phyloP scores from a whole-genome alignment of 1,140 invertebrate genomes.

The Gonioctena quinquepunctata region DNA sequence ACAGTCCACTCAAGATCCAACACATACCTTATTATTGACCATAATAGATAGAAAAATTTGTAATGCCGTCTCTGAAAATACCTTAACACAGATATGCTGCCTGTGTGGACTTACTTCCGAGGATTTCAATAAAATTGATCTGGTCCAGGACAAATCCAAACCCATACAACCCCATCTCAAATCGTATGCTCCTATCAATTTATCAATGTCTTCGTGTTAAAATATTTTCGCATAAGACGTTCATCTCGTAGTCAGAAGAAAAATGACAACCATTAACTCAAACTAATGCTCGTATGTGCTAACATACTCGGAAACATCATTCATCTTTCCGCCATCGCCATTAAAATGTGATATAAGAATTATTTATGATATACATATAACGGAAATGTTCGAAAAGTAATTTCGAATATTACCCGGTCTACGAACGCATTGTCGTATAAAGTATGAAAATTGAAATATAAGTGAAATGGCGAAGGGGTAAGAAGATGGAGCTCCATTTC shows the following conservation, averaged over 20 bases:
- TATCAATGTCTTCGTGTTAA: neutral
- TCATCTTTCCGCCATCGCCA: conserved; percentile 5
- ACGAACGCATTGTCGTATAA: conserved; percentile 42
- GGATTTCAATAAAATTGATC: too few species aligned
- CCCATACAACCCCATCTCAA: too few species aligned
- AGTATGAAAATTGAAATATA: conserved; percentile 52
- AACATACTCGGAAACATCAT: neutral
- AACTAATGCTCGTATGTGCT: neutral
- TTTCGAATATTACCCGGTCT: conserved; percentile 40
- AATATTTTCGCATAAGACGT: neutral
- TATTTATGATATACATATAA: conserved; percentile 6
- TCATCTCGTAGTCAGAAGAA: neutral
- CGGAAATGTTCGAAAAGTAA: conserved; percentile 36
- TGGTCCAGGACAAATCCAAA: too few species aligned
- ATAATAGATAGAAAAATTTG: too few species aligned
- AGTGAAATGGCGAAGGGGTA: conserved; percentile 41
- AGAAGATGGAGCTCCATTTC: conserved; percentile 47
- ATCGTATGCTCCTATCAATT: too few species aligned
- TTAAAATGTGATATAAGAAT: conserved; percentile 1
- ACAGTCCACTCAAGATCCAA: too few species aligned
- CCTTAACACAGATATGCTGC: too few species aligned
- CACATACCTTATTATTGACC: too few species aligned
- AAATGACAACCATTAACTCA: neutral
- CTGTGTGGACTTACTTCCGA: too few species aligned
- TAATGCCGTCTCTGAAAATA: too few species aligned